These are phyloP conservation scores for Dioctria linearis DNA, from an alignment of 2,888 invertebrate species.

Conservation along the genomic window DNA sequence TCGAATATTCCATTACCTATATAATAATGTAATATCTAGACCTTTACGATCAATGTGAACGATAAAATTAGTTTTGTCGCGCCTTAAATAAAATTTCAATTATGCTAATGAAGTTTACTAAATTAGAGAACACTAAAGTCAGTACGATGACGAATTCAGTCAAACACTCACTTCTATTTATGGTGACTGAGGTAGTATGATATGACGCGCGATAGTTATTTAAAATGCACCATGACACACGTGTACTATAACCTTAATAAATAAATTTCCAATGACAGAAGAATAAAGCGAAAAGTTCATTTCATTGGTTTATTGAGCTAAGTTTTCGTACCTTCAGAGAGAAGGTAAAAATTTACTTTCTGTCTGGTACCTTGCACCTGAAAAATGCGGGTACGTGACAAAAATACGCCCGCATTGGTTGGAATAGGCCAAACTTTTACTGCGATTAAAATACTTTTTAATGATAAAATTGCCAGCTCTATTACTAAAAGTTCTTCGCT, in stretches of 20 bases:
- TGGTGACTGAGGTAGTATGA: not conserved
- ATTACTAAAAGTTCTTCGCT: too few relatives aligned
- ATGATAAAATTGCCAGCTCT: not conserved
- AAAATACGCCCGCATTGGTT: not conserved
- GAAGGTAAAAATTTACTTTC: too few relatives aligned
- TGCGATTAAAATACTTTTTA: too few relatives aligned
- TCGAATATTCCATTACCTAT: not conserved
- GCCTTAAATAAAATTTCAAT: conserved; percentile 40
- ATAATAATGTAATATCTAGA: too few relatives aligned
- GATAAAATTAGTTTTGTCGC: conserved; percentile 5
- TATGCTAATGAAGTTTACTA: conserved; percentile 45
- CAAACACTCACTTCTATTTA: conserved; percentile 4
- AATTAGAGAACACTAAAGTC: conserved; percentile 36
- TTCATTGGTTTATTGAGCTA: not conserved
- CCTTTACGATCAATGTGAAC: not conserved
- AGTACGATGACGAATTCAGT: not conserved
- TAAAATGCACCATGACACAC: conserved; percentile 15
- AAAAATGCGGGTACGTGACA: conserved; percentile 13
- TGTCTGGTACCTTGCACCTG: conserved; percentile 15
- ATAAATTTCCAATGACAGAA: not conserved
- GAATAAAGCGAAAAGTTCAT: not conserved
- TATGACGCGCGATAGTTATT: not conserved
- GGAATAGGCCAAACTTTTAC: not conserved
- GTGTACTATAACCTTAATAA: conserved; percentile 8
- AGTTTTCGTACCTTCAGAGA: not conserved